Evolutionary conservation across 2,113 vertebrate species (phyloP).

Genomic region (Brachyistius frenatus): DNA sequence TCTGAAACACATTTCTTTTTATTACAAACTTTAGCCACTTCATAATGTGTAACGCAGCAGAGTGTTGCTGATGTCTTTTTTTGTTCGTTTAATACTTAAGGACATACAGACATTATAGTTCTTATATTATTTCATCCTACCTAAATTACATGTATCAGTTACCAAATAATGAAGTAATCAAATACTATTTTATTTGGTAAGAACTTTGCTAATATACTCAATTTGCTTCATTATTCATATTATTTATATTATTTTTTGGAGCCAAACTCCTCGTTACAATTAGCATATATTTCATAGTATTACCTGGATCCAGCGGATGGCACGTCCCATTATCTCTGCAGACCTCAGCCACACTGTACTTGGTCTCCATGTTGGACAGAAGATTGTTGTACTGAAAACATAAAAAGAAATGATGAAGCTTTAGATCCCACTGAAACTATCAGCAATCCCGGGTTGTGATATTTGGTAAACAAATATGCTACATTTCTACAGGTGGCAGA

Average conservation of each 20-base stretch:
- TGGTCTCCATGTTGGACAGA: constrained; percentile 93
- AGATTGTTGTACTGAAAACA: constrained; percentile 90
- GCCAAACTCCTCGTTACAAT: not conserved
- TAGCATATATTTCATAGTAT: constrained; percentile 26
- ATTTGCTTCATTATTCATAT: not conserved
- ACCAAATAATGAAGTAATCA: not conserved
- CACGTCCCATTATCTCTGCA: constrained; percentile 85
- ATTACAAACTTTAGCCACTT: not conserved
- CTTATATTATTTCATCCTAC: too few species aligned
- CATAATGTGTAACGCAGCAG: not conserved
- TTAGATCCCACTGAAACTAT: constrained; percentile 18
- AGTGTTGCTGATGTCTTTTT: not conserved
- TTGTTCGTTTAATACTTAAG: too few species aligned
- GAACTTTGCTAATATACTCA: not conserved
- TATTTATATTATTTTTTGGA: not conserved
- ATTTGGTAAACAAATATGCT: not conserved
- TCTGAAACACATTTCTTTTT: constrained; percentile 79
- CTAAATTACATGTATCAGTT: not conserved
- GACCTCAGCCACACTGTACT: constrained; percentile 91
- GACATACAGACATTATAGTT: too few species aligned
- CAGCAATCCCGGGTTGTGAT: not conserved
- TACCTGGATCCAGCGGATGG: constrained; percentile 92
- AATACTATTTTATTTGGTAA: too few species aligned
- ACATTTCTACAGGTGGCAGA: not conserved
- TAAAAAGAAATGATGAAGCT: not conserved